These are phyloP conservation scores for Parthenolecanium corni DNA, from an alignment of 2,888 invertebrate species.

Conservation along the genomic window DNA sequence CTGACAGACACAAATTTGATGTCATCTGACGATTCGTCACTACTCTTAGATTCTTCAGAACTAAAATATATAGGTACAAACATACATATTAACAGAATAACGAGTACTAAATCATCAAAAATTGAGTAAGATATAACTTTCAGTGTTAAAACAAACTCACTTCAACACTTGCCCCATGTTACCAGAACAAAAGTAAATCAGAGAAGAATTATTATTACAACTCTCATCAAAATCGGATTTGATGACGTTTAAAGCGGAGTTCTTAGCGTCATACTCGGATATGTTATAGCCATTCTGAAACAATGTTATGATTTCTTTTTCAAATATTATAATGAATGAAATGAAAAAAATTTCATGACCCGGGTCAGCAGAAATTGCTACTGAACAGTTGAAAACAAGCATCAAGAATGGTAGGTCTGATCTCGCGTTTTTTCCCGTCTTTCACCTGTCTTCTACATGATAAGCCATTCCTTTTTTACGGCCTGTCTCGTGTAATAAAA, in stretches of 20 bases:
- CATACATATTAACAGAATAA: neutral
- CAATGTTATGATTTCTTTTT: too few relatives aligned
- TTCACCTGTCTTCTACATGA: too few relatives aligned
- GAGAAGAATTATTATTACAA: neutral
- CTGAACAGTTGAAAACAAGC: too few relatives aligned
- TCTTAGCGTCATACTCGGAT: neutral
- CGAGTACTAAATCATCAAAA: neutral
- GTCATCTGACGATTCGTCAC: neutral
- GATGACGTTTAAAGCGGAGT: neutral
- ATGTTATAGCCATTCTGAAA: neutral
- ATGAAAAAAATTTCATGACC: too few relatives aligned
- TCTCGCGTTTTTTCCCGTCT: too few relatives aligned
- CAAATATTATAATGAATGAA: too few relatives aligned
- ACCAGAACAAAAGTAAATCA: neutral
- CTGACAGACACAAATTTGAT: too few relatives aligned
- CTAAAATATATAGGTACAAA: neutral
- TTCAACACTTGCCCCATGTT: conserved; percentile 2
- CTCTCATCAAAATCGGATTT: neutral
- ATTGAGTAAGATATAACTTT: neutral
- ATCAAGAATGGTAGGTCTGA: too few relatives aligned
- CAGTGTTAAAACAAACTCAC: neutral
- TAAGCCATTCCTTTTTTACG: too few relatives aligned
- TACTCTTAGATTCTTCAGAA: neutral
- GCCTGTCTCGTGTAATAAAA: too few relatives aligned
- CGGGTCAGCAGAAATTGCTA: too few relatives aligned